Conservation (phyloP, 2,888 invertebrate genomes). For the Pasiphila rectangulata region DNA sequence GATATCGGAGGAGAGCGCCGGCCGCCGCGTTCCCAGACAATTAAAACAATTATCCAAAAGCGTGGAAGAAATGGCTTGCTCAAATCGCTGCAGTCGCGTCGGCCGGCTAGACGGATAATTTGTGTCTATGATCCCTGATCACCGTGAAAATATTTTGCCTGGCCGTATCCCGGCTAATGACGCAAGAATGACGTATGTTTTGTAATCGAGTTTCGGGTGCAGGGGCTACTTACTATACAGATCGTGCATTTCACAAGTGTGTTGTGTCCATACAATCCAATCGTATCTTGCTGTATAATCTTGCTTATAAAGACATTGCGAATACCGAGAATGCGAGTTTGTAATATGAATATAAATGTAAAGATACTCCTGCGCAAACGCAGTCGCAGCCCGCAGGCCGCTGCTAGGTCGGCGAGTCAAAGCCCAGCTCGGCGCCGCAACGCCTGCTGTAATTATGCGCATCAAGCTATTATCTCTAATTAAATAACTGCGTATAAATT, state of each 20-base stretch:
- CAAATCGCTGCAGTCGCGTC: slow-evolving; percentile 20
- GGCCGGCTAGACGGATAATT: slow-evolving; percentile 10
- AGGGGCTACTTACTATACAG: too few relatives aligned
- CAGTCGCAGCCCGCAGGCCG: too few relatives aligned
- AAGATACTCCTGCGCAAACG: too few relatives aligned
- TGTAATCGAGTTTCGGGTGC: too few relatives aligned
- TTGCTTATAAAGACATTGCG: too few relatives aligned
- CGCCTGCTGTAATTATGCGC: slow-evolving; percentile 1
- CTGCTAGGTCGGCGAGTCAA: neutral
- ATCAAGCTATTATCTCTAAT: slow-evolving; percentile 20
- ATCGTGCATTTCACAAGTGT: too few relatives aligned
- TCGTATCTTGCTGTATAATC: too few relatives aligned
- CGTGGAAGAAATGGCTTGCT: slow-evolving; percentile 24
- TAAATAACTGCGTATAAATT: slow-evolving; percentile 23
- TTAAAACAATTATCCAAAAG: slow-evolving; percentile 32
- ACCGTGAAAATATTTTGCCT: slow-evolving; percentile 3
- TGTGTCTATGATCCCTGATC: slow-evolving; percentile 5
- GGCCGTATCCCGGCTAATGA: neutral
- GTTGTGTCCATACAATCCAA: too few relatives aligned
- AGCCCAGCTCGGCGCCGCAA: neutral
- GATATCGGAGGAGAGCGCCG: slow-evolving; percentile 16
- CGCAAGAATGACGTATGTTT: neutral
- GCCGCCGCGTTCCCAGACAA: slow-evolving; percentile 27
- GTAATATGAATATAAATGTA: too few relatives aligned
- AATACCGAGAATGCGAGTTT: too few relatives aligned